These are phyloP conservation scores for Monopterus albus DNA, from an alignment of 2,113 vertebrate genomes.

Conservation along the genomic window DNA sequence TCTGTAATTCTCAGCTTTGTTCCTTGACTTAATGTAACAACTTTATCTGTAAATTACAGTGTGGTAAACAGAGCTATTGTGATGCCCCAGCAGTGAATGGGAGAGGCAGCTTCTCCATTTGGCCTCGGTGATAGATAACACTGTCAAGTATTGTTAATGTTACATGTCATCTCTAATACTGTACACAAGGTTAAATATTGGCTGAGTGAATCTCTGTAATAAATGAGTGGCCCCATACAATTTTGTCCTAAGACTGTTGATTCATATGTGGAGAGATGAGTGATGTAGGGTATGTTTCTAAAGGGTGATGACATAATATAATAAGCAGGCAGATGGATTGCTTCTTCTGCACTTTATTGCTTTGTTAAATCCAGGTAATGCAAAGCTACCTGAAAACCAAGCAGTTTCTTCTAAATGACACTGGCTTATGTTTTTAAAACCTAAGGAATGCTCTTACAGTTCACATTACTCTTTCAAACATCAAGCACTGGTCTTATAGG, in stretches of 20 bases:
- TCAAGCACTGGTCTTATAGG: too few species aligned
- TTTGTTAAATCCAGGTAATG: conserved; percentile 9
- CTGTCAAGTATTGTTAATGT: conserved; percentile 59
- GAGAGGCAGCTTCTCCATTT: conserved; percentile 2
- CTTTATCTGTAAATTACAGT: conserved; percentile 25
- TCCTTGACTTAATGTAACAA: conserved; percentile 14
- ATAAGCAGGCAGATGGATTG: conserved; percentile 25
- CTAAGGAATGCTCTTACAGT: too few species aligned
- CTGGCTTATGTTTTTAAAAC: not conserved
- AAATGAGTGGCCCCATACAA: conserved; percentile 4
- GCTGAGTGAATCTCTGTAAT: conserved; percentile 39
- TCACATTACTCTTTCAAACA: too few species aligned
- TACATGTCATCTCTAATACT: conserved; percentile 37
- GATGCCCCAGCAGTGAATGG: conserved; percentile 21
- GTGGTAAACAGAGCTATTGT: not conserved
- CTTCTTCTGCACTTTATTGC: conserved; percentile 12
- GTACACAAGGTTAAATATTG: conserved; percentile 35
- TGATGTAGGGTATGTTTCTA: conserved; percentile 11
- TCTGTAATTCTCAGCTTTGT: not conserved
- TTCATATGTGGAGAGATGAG: conserved; percentile 27
- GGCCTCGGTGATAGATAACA: conserved; percentile 24
- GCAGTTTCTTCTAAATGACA: not conserved
- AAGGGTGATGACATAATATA: conserved; percentile 32
- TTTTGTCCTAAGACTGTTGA: conserved; percentile 18
- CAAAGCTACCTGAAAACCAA: conserved; percentile 11